These are phyloP conservation scores for Nomada goodeniana DNA, from an alignment of 2,888 invertebrate species.

Conservation along the genomic window DNA sequence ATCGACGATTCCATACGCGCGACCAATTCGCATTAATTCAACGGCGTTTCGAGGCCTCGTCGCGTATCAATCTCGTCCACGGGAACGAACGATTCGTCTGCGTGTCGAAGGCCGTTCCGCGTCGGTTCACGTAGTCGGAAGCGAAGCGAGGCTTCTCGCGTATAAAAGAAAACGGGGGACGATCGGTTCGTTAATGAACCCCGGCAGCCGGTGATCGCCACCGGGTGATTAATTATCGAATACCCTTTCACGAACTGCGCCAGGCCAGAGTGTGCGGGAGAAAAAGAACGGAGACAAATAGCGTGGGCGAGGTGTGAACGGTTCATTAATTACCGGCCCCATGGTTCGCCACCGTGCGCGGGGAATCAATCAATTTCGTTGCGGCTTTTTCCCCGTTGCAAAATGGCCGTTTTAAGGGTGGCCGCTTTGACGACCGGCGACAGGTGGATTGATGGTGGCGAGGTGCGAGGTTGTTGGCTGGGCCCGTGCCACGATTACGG, in stretches of 20 bases:
- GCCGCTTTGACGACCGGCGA: slow-evolving; percentile 12
- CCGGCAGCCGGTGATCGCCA: slow-evolving; percentile 68
- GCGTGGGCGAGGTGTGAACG: slow-evolving; percentile 77
- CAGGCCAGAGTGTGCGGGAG: slow-evolving; percentile 16
- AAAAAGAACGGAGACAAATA: slow-evolving; percentile 54
- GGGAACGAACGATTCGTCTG: slow-evolving; percentile 31
- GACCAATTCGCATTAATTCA: slow-evolving; percentile 41
- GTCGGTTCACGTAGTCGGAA: slow-evolving; percentile 34
- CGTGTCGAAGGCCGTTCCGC: slow-evolving; percentile 6
- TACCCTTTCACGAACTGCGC: slow-evolving; percentile 39
- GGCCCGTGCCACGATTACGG: not conserved
- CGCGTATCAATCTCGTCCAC: slow-evolving; percentile 27
- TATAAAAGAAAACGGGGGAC: slow-evolving; percentile 57
- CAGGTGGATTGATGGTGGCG: slow-evolving; percentile 23
- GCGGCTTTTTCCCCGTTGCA: slow-evolving; percentile 19
- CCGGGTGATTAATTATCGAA: slow-evolving; percentile 76
- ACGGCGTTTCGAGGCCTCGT: slow-evolving; percentile 2
- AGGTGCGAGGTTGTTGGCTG: slow-evolving; percentile 5
- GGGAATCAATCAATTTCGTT: slow-evolving; percentile 55
- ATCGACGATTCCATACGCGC: slow-evolving; percentile 43
- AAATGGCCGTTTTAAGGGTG: slow-evolving; percentile 28
- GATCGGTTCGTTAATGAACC: slow-evolving; percentile 68
- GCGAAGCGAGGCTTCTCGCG: slow-evolving; percentile 29
- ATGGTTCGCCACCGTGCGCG: slow-evolving; percentile 36
- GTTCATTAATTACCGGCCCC: slow-evolving; percentile 75